Evolutionary conservation across 2,113 vertebrate genomes (phyloP).

Genomic region (Arizona elegans): DNA sequence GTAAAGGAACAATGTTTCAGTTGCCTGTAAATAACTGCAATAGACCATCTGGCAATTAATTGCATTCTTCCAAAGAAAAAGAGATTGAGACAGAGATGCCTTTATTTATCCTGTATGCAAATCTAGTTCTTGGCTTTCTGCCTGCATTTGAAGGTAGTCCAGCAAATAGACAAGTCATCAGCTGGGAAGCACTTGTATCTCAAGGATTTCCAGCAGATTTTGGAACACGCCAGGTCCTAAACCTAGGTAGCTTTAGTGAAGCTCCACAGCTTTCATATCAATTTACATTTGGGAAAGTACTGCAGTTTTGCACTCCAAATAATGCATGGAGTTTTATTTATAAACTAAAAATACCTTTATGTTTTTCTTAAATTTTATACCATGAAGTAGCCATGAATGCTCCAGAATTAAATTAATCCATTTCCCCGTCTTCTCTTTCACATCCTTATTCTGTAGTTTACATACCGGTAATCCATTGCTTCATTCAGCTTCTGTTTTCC

Average conservation of each 20-base stretch:
- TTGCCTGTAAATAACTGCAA: conserved; percentile 3
- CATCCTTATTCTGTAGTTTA: neutral
- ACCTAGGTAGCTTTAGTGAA: neutral
- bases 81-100: neutral
- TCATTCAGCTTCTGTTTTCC: neutral
- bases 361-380: neutral
- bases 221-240: neutral
- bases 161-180: conserved; percentile 14
- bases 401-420: neutral
- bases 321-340: neutral
- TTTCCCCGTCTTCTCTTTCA: neutral
- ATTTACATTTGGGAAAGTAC: neutral
- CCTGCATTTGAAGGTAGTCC: conserved; percentile 22
- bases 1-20: neutral
- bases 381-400: neutral
- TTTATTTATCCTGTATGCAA: neutral
- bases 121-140: conserved; percentile 9
- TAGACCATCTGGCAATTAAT: neutral
- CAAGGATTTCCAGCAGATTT: neutral
- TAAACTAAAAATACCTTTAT: neutral
- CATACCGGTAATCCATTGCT: neutral
- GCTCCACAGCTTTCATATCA: neutral
- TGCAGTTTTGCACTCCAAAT: neutral
- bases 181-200: neutral
- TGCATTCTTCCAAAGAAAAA: conserved; percentile 7